A percentile compares a stretch with the other conserved stretches of the same genome.
phyloP scores from a whole-genome alignment of 2,113 vertebrate genomes.

The Bothrops jararaca region DNA sequence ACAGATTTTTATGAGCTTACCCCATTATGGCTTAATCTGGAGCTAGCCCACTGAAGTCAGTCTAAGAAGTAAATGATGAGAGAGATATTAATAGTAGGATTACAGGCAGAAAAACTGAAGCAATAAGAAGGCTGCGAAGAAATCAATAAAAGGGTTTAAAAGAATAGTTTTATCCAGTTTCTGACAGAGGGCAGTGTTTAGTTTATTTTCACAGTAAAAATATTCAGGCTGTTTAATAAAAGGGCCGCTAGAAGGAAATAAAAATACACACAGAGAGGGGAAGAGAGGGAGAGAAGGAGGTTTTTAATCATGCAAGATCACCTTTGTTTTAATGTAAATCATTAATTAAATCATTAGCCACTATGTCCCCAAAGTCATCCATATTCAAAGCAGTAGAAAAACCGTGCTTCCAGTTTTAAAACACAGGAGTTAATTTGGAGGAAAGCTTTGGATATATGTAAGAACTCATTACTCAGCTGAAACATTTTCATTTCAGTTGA shows the following conservation, averaged over 20 bases:
- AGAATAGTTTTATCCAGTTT: slow-evolving; percentile 32
- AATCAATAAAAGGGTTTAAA: background rate
- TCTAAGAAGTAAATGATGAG: background rate
- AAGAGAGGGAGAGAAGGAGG: slow-evolving; percentile 23
- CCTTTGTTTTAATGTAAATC: background rate
- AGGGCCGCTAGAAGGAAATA: slow-evolving; percentile 38
- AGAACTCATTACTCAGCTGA: slow-evolving; percentile 27
- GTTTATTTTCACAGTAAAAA: slow-evolving; percentile 11
- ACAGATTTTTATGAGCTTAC: background rate
- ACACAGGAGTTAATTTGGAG: slow-evolving; percentile 28
- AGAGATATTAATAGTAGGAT: background rate
- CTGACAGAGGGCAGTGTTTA: slow-evolving; percentile 72
- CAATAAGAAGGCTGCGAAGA: background rate
- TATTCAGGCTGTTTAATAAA: background rate
- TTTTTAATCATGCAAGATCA: slow-evolving; percentile 35
- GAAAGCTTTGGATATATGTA: background rate
- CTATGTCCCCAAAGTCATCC: background rate
- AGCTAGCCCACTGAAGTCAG: background rate
- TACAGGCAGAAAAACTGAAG: background rate
- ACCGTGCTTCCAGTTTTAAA: background rate
- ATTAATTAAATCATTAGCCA: slow-evolving; percentile 9
- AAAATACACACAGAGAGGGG: slow-evolving; percentile 14
- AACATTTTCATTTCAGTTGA: slow-evolving; percentile 34
- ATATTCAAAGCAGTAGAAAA: background rate
- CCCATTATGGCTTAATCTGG: background rate